Evolutionary conservation across 2,113 vertebrate species (phyloP), one percentile per base, ranked within the genome.

Genomic region (Spizaetus ornatus): DNA sequence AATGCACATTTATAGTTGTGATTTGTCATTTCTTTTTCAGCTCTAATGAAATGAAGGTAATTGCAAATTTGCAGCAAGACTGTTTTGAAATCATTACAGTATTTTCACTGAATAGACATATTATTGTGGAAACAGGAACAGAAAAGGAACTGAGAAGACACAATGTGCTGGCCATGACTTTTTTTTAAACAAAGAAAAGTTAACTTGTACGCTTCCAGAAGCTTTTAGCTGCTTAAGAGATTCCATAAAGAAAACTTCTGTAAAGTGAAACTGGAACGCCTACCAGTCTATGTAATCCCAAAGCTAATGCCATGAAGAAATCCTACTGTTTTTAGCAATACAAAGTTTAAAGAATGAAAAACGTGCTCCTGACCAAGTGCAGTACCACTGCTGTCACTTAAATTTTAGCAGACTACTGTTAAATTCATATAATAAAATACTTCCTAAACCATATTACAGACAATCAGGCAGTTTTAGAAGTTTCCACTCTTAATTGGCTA

Each of bases 101-200:
- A 63, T 95, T 97, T 97, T 95, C 77, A 93, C 92, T 86, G 88
- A 95, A 86, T 40, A 95, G 83, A 84, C 90, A 86, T 20, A 80
- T 86, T 62, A 77, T 6, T 79, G 76, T 43, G 92, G 82, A 95
- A 97, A 95, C 80, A 67, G 86, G 92, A 97, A 95, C 59, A 93
- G 65, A 92, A 71, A 86, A 94, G 90, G 80, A 96, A 91, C 96
- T 56, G 79, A 84, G 52, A 88, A 82, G 82, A 88, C 93, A 95
- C 32, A 82, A 38, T 48, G 86, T 95, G 32, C 90, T 76, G 47
- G 55, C 9, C 47, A 5, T 19, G 34, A 83, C 31, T 66, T 36
- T 80, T 89, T 74, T 81, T 63, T 4, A n/a, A 86, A 79, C 50
- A 82, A 53, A 66, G 45, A 53, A 73, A 97, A 95, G 53, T 86